Percentiles rank a stretch among this genome's conserved stretches.
Evolutionary conservation across 2,888 invertebrate genomes (phyloP).

Genomic region (Digitonthophagus gazella): DNA sequence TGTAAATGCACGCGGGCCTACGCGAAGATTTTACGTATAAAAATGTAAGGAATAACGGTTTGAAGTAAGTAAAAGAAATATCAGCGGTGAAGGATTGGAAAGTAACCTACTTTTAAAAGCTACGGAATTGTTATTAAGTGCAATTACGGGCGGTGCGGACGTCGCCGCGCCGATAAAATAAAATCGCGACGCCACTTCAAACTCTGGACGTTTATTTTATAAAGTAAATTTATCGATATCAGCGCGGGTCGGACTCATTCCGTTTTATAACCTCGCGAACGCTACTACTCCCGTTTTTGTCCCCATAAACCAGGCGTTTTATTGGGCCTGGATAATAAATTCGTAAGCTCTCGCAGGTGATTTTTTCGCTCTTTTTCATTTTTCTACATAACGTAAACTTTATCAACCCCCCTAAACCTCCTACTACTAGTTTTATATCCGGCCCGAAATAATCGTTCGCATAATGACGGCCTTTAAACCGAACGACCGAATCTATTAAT

Average conservation of each 20-base stretch:
- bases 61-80: neutral
- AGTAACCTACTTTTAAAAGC: neutral
- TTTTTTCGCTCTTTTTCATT: conserved; percentile 4
- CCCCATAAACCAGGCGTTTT: conserved; percentile 20
- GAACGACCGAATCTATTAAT: conserved; percentile 9
- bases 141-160: too few relatives aligned
- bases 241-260: conserved; percentile 9
- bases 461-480: conserved; percentile 7
- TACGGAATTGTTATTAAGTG: neutral
- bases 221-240: conserved; percentile 18
- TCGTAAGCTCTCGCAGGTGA: conserved; percentile 11
- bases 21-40: neutral
- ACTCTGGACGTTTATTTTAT: conserved; percentile 18
- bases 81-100: neutral
- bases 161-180: too few relatives aligned
- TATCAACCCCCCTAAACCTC: neutral
- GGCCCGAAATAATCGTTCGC: neutral
- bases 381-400: neutral
- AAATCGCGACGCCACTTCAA: neutral
- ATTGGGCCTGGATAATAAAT: conserved; percentile 18
- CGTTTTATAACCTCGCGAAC: conserved; percentile 17
- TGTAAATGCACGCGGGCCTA: neutral
- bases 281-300: conserved; percentile 11
- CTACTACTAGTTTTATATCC: neutral
- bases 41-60: neutral